Base-by-base conservation (phyloP, 2,888 invertebrate genomes). In the Amblyjoppa proteus region DNA sequence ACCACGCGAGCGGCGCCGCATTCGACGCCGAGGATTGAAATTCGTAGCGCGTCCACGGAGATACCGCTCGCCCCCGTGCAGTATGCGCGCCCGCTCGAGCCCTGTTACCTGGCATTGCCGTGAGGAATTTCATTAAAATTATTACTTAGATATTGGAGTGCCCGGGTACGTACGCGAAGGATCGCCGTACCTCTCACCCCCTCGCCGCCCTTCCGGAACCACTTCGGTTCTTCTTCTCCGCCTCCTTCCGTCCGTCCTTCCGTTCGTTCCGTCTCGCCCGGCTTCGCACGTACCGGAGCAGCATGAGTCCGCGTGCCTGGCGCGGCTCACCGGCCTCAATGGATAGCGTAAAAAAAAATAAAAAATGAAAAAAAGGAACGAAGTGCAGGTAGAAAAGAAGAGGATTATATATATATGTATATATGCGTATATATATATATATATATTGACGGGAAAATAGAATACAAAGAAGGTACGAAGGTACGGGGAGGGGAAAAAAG, bases 101-200 rank as follows among this genome's bases (percentile, higher is more conserved):
- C 53, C 70, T 73, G 73, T 75, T 31, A 56, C 76, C 34, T 56
- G 68, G 56, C 88, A 88, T 84, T 81, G 89, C 73, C 87, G 69
- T 68, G 76, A 88, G 91, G 93, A 93, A 93, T 93, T 93, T 93
- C 93, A 93, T 93, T 93, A 93, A 92, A 93, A 93, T 91, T 90
- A 92, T 91, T 90, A 92, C 92, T 92, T 88, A 90, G 92, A 92
- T 93, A 93, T 93, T 91, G 93, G 91, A 91, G 90, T 89, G 90
- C 88, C 68, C 86, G 87, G 84, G 84, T 87, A 89, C 86, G 90
- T 89, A 90, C 90, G 92, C 88, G 89, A 87, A 88, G 90, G 92
- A 91, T 92, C 91, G 92, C 89, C 89, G 70, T 25, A 51, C 70
- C 64, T 51, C 20, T 25, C 71, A n/a, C 53, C 31, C 61, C 5